phyloP scores from a whole-genome alignment of 2,888 invertebrate genomes.

The Phania funesta region DNA sequence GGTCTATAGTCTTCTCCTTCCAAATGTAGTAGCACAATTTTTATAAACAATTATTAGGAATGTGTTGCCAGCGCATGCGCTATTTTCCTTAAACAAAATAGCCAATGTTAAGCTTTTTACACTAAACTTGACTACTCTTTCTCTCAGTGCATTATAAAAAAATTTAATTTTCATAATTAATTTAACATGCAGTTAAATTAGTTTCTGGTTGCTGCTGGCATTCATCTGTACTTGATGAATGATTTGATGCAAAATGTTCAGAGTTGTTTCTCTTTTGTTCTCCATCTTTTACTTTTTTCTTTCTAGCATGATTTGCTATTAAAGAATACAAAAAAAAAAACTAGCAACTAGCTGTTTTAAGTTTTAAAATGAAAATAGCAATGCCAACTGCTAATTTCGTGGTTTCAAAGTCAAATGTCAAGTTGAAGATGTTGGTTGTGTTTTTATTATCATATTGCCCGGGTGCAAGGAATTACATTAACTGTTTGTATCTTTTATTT shows the following conservation, averaged over 20 bases:
- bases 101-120: neutral
- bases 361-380: neutral
- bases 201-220: constrained; percentile 2
- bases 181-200: constrained; percentile 59
- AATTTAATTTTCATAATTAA: constrained; percentile 58
- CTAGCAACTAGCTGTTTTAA: neutral
- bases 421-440: constrained; percentile 37
- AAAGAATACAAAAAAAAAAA: too few relatives aligned
- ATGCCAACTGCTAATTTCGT: constrained; percentile 8
- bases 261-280: neutral
- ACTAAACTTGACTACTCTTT: neutral
- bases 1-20: too few relatives aligned
- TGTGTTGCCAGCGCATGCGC: too few relatives aligned
- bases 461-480: constrained; percentile 34
- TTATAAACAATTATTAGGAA: too few relatives aligned
- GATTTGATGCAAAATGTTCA: constrained; percentile 10
- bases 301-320: neutral
- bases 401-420: constrained; percentile 64
- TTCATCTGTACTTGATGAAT: neutral
- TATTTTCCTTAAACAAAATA: too few relatives aligned
- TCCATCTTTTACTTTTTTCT: neutral
- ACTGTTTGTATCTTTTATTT: neutral
- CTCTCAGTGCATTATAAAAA: constrained; percentile 26
- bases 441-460: constrained; percentile 1
- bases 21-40: too few relatives aligned